phyloP scores from a whole-genome alignment of 2,113 vertebrate genomes.

The Siphamia tubifer region DNA sequence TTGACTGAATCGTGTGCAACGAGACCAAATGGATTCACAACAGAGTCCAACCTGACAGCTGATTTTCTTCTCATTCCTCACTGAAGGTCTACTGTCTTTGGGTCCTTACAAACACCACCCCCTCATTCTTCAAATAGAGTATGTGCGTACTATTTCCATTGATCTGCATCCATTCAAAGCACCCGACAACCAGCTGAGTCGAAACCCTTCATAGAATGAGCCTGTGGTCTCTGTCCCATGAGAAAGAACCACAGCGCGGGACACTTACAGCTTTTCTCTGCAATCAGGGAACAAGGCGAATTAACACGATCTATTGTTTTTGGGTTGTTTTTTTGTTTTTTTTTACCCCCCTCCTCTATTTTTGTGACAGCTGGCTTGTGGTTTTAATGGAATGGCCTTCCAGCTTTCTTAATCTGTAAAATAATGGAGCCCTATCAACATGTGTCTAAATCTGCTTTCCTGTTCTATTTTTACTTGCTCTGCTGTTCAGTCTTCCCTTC shows the following conservation, averaged over 20 bases:
- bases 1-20: not conserved
- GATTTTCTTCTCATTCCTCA: slow-evolving; percentile 21
- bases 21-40: not conserved
- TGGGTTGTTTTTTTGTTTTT: too few species aligned
- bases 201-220: slow-evolving; percentile 1
- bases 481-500: not conserved
- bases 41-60: slow-evolving; percentile 18
- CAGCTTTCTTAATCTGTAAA: slow-evolving; percentile 8
- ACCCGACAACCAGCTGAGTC: slow-evolving; percentile 24
- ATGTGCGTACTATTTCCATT: slow-evolving; percentile 39
- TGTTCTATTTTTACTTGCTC: not conserved
- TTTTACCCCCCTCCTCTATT: too few species aligned
- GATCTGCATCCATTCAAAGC: slow-evolving; percentile 43
- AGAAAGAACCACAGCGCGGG: not conserved
- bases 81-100: slow-evolving; percentile 32
- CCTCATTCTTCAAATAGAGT: slow-evolving; percentile 43
- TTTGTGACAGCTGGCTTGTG: slow-evolving; percentile 44
- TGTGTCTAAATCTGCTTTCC: slow-evolving; percentile 13
- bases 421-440: not conserved
- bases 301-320: not conserved
- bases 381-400: slow-evolving; percentile 46
- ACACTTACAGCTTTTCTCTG: slow-evolving; percentile 25
- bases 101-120: slow-evolving; percentile 44
- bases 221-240: not conserved
- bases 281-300: slow-evolving; percentile 23